Percentiles rank a stretch among this genome's conserved stretches.
These are phyloP conservation scores for Anguilla anguilla DNA, from an alignment of 2,797 vertebrate species.

Conservation along the genomic window DNA sequence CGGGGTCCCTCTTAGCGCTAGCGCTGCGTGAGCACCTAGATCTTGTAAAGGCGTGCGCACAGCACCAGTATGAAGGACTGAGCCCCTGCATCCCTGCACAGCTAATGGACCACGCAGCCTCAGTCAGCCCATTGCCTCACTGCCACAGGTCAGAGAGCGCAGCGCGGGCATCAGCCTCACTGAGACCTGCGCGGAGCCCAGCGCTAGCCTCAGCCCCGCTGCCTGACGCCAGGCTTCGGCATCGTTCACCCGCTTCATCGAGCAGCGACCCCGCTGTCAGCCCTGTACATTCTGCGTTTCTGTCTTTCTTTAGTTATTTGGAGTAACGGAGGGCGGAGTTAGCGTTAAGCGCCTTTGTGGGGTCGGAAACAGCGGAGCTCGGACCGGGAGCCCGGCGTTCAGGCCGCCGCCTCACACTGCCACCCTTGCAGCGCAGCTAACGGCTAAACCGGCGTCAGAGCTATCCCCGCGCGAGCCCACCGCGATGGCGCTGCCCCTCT, in stretches of 20 bases:
- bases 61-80: too few species aligned
- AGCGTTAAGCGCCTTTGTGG: too few species aligned
- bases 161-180: not conserved
- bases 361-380: not conserved
- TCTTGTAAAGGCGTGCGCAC: too few species aligned
- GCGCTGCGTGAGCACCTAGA: too few species aligned
- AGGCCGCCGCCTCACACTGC: slow-evolving; percentile 39
- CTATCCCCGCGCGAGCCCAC: slow-evolving; percentile 40
- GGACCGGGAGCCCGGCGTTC: slow-evolving; percentile 26
- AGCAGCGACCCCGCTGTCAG: not conserved
- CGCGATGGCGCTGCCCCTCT: not conserved
- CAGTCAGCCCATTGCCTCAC: not conserved
- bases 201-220: not conserved
- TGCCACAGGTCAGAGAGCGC: not conserved
- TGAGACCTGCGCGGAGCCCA: not conserved
- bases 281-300: not conserved
- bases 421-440: slow-evolving; percentile 24
- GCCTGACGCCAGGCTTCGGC: not conserved
- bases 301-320: not conserved
- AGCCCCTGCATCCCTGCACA: too few species aligned
- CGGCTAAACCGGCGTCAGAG: not conserved
- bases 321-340: not conserved
- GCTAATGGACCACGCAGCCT: too few species aligned
- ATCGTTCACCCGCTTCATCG: not conserved
- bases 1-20: too few species aligned